Percentiles rank a stretch among this genome's conserved stretches.
These are phyloP conservation scores for Meandrina meandrites DNA, from an alignment of 92 coral and sea anemone species.

Conservation along the genomic window DNA sequence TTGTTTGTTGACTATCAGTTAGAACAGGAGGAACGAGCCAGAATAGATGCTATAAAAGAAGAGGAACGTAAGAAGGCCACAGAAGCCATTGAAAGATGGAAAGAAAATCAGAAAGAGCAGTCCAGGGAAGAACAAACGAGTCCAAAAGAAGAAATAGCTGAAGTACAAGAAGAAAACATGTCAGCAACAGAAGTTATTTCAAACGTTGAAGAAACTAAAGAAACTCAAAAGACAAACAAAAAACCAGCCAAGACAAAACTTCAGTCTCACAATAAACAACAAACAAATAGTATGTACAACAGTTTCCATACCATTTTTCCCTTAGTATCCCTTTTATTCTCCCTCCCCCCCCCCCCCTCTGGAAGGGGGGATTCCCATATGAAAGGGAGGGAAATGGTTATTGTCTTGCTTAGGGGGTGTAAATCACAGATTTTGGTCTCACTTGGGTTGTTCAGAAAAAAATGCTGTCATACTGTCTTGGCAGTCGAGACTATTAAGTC, in stretches of 20 bases:
- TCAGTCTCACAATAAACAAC: slow-evolving; percentile 4
- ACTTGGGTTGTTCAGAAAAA: too few species aligned
- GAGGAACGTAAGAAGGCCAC: slow-evolving; percentile 80
- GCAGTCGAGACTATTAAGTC: too few species aligned
- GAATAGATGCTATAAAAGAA: slow-evolving; percentile 84
- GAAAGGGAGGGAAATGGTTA: too few species aligned
- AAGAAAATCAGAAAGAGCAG: slow-evolving; percentile 41
- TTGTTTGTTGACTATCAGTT: slow-evolving; percentile 40
- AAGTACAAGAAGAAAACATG: slow-evolving; percentile 3
- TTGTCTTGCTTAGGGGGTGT: too few species aligned
- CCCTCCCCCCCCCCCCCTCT: too few species aligned
- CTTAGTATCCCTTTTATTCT: not conserved
- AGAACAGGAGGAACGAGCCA: slow-evolving; percentile 89
- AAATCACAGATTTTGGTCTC: too few species aligned
- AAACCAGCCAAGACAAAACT: slow-evolving; percentile 4
- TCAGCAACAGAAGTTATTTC: not conserved
- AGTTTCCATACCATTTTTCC: not conserved
- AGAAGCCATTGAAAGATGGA: slow-evolving; percentile 84
- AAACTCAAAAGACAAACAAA: not conserved
- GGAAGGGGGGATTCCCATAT: too few species aligned
- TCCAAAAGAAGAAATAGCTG: not conserved
- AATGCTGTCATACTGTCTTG: too few species aligned
- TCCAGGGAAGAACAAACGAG: slow-evolving; percentile 3
- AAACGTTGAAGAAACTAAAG: not conserved
- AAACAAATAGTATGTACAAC: not conserved